Evolutionary conservation across 2,113 vertebrate genomes (phyloP).

Genomic region (Lamprotornis superbus): DNA sequence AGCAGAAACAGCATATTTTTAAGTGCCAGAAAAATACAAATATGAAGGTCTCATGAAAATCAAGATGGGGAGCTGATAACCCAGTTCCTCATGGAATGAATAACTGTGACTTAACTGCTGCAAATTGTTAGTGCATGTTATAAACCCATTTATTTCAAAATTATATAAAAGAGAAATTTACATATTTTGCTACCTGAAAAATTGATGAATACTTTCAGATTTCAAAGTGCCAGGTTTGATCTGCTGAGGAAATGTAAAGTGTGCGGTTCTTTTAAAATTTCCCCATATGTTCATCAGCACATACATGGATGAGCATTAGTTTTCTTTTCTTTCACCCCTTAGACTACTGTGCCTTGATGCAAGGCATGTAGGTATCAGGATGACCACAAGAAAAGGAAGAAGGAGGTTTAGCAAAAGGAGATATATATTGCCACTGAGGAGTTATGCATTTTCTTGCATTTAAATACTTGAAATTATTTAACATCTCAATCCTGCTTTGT

Average conservation of each 20-base stretch:
- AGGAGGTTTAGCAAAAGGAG: background rate
- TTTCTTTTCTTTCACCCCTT: background rate
- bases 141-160: background rate
- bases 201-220: background rate
- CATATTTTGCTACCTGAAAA: background rate
- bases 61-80: background rate
- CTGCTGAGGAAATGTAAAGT: background rate
- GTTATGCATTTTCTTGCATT: background rate
- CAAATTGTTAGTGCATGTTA: background rate
- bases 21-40: background rate
- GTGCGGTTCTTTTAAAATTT: background rate
- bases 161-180: background rate
- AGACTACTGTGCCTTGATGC: background rate
- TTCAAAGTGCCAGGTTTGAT: background rate
- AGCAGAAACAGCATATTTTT: background rate
- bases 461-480: background rate
- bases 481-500: background rate
- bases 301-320: background rate
- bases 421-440: accelerated
- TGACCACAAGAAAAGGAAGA: background rate
- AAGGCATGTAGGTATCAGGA: background rate
- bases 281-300: background rate
- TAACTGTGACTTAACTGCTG: background rate
- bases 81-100: background rate
- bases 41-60: background rate